Percentiles rank a stretch among this genome's conserved stretches.
Conservation (phyloP, 2,888 invertebrate genomes). For the Morpho deidamia region DNA sequence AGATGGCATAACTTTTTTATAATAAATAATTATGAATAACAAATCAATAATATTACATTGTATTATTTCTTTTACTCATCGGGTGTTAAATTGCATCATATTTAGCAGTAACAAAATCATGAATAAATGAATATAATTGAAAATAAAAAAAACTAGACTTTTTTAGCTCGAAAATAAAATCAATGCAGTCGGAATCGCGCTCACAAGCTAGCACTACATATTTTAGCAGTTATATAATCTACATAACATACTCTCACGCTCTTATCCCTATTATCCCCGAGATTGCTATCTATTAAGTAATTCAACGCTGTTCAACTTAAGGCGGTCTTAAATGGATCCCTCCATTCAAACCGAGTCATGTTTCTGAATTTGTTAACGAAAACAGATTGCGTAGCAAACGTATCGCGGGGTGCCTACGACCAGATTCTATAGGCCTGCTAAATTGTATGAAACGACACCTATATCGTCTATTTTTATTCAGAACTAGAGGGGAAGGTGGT, state of each 20-base stretch:
- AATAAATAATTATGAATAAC: too few relatives aligned
- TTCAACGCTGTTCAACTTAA: conserved; percentile 33
- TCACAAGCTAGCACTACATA: too few relatives aligned
- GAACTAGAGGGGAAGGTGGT: not conserved
- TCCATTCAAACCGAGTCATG: conserved; percentile 40
- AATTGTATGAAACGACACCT: conserved; percentile 1
- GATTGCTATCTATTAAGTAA: conserved; percentile 43
- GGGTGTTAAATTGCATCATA: too few relatives aligned
- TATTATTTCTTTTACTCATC: too few relatives aligned
- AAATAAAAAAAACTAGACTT: too few relatives aligned
- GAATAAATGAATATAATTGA: too few relatives aligned
- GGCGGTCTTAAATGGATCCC: conserved; percentile 40
- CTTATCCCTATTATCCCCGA: conserved; percentile 9
- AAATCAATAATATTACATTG: too few relatives aligned
- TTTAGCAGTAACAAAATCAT: too few relatives aligned
- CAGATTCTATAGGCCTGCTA: conserved; percentile 6
- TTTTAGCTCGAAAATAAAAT: too few relatives aligned
- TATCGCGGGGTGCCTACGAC: conserved; percentile 5
- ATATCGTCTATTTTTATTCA: conserved; percentile 1
- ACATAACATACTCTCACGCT: not conserved
- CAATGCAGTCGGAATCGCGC: too few relatives aligned
- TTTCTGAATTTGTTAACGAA: conserved; percentile 38
- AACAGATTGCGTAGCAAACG: conserved; percentile 32
- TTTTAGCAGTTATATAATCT: not conserved
- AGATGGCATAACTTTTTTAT: too few relatives aligned